These are phyloP conservation scores for Pandemis cinnamomeana DNA, from an alignment of 2,888 invertebrate genomes.

Conservation along the genomic window DNA sequence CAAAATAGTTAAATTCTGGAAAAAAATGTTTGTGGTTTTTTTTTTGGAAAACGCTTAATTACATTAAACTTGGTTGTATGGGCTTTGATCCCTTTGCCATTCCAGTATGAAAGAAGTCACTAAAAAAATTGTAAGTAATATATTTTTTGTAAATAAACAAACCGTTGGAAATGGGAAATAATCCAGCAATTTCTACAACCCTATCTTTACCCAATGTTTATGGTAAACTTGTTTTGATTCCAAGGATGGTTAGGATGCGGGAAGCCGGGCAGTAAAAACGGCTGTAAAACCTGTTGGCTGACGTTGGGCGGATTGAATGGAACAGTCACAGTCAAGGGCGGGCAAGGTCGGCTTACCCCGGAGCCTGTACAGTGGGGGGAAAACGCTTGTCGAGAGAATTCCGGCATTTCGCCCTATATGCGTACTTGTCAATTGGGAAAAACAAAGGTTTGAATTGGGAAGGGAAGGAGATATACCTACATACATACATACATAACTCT, in stretches of 20 bases:
- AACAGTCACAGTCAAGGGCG: constrained; percentile 60
- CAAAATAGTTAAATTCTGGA: no score
- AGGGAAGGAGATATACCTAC: no score
- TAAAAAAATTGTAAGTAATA: no score
- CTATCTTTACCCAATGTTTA: constrained; percentile 50
- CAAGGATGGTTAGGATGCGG: constrained; percentile 54
- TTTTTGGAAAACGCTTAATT: no score
- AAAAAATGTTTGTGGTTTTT: no score
- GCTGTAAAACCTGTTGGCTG: constrained; percentile 72
- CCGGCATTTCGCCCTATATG: neutral
- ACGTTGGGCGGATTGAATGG: constrained; percentile 51
- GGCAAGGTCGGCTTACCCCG: constrained; percentile 56
- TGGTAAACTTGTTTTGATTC: constrained; percentile 64
- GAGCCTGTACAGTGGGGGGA: neutral
- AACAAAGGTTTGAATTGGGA: no score
- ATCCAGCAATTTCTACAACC: constrained; percentile 19
- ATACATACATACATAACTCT: no score
- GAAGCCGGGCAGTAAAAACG: constrained; percentile 65
- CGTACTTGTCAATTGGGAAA: no score
- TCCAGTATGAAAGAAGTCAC: no score
- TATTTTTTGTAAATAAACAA: neutral
- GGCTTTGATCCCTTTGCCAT: no score
- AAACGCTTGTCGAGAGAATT: neutral
- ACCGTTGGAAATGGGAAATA: neutral
- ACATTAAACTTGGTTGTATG: no score